These are phyloP conservation scores for Pygmarrhopalites habei DNA, from an alignment of 1,140 invertebrate genomes.

Conservation along the genomic window DNA sequence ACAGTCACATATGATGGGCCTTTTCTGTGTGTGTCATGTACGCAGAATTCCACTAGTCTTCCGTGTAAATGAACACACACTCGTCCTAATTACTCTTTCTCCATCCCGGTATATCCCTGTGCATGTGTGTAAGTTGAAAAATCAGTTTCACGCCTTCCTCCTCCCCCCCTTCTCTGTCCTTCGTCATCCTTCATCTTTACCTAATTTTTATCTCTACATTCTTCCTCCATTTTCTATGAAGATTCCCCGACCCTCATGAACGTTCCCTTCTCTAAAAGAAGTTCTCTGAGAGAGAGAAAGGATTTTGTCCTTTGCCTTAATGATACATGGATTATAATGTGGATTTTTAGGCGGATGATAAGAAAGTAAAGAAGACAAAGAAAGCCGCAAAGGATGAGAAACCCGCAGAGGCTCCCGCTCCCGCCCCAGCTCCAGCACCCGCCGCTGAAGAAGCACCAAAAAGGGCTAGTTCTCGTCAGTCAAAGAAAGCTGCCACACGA, in stretches of 20 bases:
- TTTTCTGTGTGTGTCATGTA: too few relatives aligned
- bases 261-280: too few relatives aligned
- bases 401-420: conserved; percentile 41
- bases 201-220: too few relatives aligned
- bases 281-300: too few relatives aligned
- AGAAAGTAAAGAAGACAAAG: conserved; percentile 75
- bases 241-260: too few relatives aligned
- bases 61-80: conserved; percentile 4
- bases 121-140: conserved; percentile 3
- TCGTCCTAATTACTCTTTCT: conserved; percentile 1
- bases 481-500: conserved; percentile 59
- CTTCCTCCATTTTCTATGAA: too few relatives aligned
- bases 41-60: not conserved
- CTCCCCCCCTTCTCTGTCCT: too few relatives aligned
- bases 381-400: conserved; percentile 52
- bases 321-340: too few relatives aligned
- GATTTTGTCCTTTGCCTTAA: too few relatives aligned
- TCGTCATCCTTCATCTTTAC: too few relatives aligned
- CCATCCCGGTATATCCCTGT: too few relatives aligned
- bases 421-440: conserved; percentile 51
- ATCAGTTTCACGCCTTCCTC: not conserved
- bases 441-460: conserved; percentile 53
- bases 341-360: conserved; percentile 56
- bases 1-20: too few relatives aligned
- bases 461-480: conserved; percentile 49